A percentile compares a stretch with the other conserved stretches of the same genome.
These are phyloP conservation scores for Cisticola juncidis DNA, from an alignment of 2,113 vertebrate genomes.

Conservation along the genomic window DNA sequence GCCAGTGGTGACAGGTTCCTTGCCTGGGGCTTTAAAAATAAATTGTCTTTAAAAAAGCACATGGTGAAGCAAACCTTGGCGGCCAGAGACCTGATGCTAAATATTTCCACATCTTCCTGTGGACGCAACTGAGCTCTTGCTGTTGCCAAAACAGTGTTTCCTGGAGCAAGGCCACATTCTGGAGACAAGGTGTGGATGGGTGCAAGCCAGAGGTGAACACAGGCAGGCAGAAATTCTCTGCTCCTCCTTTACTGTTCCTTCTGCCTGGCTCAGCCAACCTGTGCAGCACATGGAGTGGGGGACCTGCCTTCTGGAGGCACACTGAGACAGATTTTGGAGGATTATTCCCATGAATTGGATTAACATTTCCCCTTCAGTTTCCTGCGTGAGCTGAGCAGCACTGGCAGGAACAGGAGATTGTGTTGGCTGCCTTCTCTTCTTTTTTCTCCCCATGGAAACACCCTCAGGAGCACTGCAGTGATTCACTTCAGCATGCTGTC, in stretches of 20 bases:
- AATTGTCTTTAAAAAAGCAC: constrained; percentile 6
- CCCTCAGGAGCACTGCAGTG: background rate
- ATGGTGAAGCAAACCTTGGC: background rate
- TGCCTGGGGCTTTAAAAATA: background rate
- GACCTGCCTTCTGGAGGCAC: background rate
- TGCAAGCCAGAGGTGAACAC: background rate
- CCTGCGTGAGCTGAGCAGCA: background rate
- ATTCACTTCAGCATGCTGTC: fast-evolving
- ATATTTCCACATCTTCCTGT: constrained; percentile 3
- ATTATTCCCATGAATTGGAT: background rate
- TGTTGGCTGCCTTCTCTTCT: background rate
- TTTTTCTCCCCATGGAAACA: background rate
- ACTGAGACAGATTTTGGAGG: background rate
- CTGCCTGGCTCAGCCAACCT: background rate
- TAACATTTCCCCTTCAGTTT: background rate
- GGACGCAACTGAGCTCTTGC: background rate
- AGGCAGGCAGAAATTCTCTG: background rate
- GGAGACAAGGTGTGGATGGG: background rate
- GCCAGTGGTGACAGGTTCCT: background rate
- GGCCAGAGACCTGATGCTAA: background rate
- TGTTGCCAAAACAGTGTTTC: background rate
- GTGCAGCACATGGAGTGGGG: fast-evolving
- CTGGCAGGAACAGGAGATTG: background rate
- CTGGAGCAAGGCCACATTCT: background rate
- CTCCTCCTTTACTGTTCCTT: background rate